Conservation (phyloP, 2,113 vertebrate genomes). For the Lathamus discolor region DNA sequence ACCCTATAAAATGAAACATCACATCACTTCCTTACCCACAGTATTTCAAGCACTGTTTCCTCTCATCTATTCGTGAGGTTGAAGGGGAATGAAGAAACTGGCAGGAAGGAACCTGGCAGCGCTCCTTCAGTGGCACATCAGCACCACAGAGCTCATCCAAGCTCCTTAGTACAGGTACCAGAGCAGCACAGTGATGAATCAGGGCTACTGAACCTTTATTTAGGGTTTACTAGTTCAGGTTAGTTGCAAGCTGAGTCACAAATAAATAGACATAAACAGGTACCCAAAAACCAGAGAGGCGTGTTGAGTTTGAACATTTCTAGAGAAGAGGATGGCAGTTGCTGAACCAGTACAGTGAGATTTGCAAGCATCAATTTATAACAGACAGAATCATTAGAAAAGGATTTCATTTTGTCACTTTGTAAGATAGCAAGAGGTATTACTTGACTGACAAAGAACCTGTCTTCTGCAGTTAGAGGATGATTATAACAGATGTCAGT, state of each 20-base stretch:
- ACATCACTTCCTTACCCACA: rapidly evolving
- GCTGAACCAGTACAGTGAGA: background rate
- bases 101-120: background rate
- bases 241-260: background rate
- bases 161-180: rapidly evolving
- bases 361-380: background rate
- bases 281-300: background rate
- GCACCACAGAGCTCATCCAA: background rate
- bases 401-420: background rate
- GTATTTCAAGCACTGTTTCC: rapidly evolving
- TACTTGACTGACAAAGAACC: conserved; percentile 34
- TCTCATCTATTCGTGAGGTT: rapidly evolving
- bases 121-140: background rate
- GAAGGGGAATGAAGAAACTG: background rate
- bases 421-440: background rate
- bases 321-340: background rate
- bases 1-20: background rate
- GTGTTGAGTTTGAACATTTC: background rate
- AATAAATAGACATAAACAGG: rapidly evolving
- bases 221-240: background rate
- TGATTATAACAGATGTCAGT: conserved; percentile 7
- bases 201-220: background rate
- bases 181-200: background rate
- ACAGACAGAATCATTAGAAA: background rate
- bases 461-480: conserved; percentile 14